These are phyloP conservation scores for Apus apus DNA, from an alignment of 2,113 vertebrate species.

Conservation along the genomic window DNA sequence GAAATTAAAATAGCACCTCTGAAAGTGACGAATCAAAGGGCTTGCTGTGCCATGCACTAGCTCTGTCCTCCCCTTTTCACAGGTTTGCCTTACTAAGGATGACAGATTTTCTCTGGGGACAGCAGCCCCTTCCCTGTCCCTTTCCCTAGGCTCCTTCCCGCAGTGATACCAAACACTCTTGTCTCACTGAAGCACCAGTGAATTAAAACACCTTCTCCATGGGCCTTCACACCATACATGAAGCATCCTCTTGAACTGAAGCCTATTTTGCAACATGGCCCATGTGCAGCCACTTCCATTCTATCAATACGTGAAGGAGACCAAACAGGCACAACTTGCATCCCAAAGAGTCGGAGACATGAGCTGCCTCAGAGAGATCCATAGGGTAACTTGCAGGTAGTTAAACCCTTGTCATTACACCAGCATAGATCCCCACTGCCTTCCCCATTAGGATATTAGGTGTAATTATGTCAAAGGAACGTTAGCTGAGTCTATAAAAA, in stretches of 20 bases:
- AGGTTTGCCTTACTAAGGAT: rapidly evolving
- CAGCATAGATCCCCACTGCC: neutral
- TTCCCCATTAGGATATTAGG: neutral
- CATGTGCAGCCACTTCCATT: neutral
- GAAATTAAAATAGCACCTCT: rapidly evolving
- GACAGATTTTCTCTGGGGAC: rapidly evolving
- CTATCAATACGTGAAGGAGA: neutral
- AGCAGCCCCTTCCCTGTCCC: neutral
- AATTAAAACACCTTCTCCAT: rapidly evolving
- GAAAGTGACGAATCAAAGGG: neutral
- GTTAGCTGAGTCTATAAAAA: neutral
- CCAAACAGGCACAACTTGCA: neutral
- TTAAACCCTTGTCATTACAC: neutral
- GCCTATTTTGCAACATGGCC: neutral
- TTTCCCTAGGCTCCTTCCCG: rapidly evolving
- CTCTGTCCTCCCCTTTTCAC: neutral
- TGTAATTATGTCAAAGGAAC: neutral
- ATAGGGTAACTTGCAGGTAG: rapidly evolving
- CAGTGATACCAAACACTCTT: rapidly evolving
- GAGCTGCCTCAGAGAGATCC: neutral
- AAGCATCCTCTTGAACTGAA: neutral
- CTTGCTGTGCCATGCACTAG: rapidly evolving
- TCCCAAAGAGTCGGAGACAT: neutral
- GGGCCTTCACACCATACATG: rapidly evolving
- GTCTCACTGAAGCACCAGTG: rapidly evolving